Conservation (phyloP, 2,113 vertebrate species). For the Poecilia latipinna region DNA sequence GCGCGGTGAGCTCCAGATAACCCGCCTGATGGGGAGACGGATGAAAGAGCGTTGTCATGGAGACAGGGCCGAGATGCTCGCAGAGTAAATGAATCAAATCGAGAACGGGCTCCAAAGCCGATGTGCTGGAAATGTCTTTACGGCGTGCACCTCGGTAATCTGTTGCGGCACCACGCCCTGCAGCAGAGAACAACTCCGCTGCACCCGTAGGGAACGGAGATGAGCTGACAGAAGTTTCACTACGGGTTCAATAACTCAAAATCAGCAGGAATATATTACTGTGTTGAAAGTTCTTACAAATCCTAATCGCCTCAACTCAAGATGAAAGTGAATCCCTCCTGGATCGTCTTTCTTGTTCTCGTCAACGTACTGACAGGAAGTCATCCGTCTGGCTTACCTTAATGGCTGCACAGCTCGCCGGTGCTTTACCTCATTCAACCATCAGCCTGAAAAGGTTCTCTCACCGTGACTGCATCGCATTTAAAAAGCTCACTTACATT, state of each 20-base stretch:
- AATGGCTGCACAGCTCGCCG: not conserved
- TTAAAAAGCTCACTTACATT: conserved; percentile 56
- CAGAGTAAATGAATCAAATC: conserved; percentile 47
- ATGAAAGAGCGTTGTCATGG: conserved; percentile 64
- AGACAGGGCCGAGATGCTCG: conserved; percentile 48
- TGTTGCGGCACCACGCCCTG: conserved; percentile 26
- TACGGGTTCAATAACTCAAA: not conserved
- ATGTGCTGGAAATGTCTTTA: conserved; percentile 39
- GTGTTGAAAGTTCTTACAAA: not conserved
- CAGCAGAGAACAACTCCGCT: not conserved
- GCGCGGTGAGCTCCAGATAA: conserved; percentile 20
- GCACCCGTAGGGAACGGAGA: not conserved
- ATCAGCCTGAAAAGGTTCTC: conserved; percentile 2
- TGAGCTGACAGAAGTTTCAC: not conserved
- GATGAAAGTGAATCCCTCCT: not conserved
- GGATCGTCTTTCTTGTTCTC: not conserved
- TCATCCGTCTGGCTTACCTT: conserved; percentile 23
- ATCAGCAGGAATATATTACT: not conserved
- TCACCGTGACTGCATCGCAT: not conserved
- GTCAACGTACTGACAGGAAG: not conserved
- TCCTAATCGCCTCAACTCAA: not conserved
- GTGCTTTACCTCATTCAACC: not conserved
- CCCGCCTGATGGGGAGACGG: conserved; percentile 38
- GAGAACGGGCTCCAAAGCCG: conserved; percentile 30
- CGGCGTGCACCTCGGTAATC: conserved; percentile 3